Evolutionary conservation across 2,888 invertebrate species (phyloP), one percentile per base, ranked within the genome.

Genomic region (Drosophila anomelani): DNA sequence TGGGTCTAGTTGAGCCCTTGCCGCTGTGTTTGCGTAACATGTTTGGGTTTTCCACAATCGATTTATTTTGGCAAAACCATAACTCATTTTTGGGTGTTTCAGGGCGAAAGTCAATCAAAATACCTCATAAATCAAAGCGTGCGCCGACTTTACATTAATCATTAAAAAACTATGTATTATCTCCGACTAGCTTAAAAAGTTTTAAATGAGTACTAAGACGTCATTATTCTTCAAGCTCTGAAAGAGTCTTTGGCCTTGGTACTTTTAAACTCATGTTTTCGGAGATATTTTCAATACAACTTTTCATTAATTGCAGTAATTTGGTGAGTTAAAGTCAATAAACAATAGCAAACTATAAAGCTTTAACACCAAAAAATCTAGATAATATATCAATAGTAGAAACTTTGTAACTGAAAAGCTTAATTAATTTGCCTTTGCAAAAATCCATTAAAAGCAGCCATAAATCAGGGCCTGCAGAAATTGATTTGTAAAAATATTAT

Each of bases 81-180:
- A 34, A 60, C 41, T 60, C 60, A 60, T 59, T 60, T 1, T 61
- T 34, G 7, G 60, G 60, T 23, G 23, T 43, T 60, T 32, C 23
- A 17, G 60, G 60, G 60, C 51, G 51, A 61, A 61, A 61, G 60
- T 61, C 60, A 60, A 61, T 61, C 60, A 43, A 43, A 17, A 10
- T 13, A n/a, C 4, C 39, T 60, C 41, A 60, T 59, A 60, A 61
- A 61, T 61, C 60, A 61, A 41, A 29, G 23, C 34, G n/a, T 23
- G 41, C 10, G 41, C 23, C 20, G 60, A 5, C 20, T 23, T 54
- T 9, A 34, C 7, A 54, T 51, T 34, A 51, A 51, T 51, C 51
- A 55, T 17, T 12, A 32, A 34, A 51, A 34, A n/a, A 51, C 57
- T n/a, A 51, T 57, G 34, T 34, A 29, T 60, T 39, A 59, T 13